These are phyloP conservation scores for Gastracanthus pulcherrimus DNA, from an alignment of 2,888 invertebrate species.

Conservation along the genomic window DNA sequence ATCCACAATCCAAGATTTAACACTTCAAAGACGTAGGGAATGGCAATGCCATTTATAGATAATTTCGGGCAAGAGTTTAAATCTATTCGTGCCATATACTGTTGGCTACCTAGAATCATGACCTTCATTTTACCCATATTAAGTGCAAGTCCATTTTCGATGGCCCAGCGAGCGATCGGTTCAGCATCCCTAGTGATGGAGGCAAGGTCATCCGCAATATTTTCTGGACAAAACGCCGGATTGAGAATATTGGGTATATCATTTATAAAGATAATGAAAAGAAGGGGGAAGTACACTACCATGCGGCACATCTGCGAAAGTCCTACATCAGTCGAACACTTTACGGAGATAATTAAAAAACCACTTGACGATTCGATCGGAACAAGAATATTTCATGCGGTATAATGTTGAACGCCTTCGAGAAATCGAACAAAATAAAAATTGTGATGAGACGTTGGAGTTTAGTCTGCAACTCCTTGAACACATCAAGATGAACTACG, in stretches of 20 bases:
- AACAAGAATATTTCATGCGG: no score
- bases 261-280: constrained; percentile 19
- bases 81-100: no score
- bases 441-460: no score
- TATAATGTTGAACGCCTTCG: no score
- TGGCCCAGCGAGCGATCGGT: neutral
- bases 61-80: neutral
- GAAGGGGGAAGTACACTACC: constrained; percentile 19
- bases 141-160: neutral
- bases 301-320: neutral
- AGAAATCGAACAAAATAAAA: no score
- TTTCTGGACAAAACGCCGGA: neutral
- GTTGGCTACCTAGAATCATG: neutral
- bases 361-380: no score
- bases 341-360: neutral
- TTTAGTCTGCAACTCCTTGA: no score
- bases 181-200: neutral
- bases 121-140: neutral
- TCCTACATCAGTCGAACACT: neutral
- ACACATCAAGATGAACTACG: no score
- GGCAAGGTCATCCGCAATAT: neutral
- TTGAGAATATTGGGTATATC: constrained; percentile 3
- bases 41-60: neutral
- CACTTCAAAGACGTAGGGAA: neutral
- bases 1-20: neutral